Conservation (phyloP, 2,888 invertebrate species). For the Himalopsyche tibetana region DNA sequence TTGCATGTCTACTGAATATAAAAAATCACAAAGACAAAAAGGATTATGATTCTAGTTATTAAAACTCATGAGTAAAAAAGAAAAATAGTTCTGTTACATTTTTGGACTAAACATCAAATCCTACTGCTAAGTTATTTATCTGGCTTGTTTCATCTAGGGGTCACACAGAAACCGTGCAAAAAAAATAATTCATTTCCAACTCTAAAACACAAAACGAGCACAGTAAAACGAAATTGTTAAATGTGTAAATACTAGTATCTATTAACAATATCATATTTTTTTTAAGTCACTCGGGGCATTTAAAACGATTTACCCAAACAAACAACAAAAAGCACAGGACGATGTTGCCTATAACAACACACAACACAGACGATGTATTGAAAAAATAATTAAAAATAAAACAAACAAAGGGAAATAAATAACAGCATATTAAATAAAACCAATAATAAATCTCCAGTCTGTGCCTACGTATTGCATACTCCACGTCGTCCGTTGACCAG, state of each 20-base stretch:
- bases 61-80: background rate
- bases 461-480: conserved; percentile 43
- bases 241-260: background rate
- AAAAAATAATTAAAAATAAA: conserved; percentile 4
- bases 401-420: background rate
- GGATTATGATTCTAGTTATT: background rate
- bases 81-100: background rate
- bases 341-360: conserved; percentile 22
- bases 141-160: background rate
- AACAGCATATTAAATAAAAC: conserved; percentile 19
- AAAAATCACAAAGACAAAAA: conserved; percentile 3
- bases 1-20: background rate
- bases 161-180: conserved; percentile 12
- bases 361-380: background rate
- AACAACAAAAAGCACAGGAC: background rate
- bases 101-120: background rate
- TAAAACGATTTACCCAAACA: conserved; percentile 6
- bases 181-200: background rate
- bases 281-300: background rate
- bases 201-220: background rate
- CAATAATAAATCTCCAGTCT: conserved; percentile 14
- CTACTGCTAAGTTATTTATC: background rate
- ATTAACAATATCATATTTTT: background rate
- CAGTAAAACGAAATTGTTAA: background rate
- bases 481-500: conserved; percentile 27